Evolutionary conservation across 2,113 vertebrate genomes (phyloP), one percentile per base, ranked within the genome.

Genomic region (Zosterops borbonicus): DNA sequence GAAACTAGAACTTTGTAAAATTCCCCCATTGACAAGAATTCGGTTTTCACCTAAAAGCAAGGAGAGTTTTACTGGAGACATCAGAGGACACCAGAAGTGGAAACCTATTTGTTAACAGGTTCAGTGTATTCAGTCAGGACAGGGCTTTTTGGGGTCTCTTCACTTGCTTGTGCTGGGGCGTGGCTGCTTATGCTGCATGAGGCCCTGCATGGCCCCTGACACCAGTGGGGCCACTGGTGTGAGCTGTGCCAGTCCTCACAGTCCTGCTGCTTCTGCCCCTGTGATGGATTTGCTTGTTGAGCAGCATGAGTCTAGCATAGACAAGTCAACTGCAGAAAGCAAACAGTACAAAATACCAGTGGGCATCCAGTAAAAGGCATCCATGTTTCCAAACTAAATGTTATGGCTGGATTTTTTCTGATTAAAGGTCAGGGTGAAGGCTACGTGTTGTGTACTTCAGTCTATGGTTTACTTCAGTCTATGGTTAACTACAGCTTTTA

Each of bases 211-310:
- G 22, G 33, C 5, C 56, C 63, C 62, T 55, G 85, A 25, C 29
- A 25, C 49, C 67, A 17, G 23, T 6, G 42, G 35, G n/a, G 22
- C 4, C 4, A 1, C 23, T 1, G 14, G 37, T 9, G 16, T n/a
- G 53, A 44, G 55, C 1, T 0, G 22, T 9, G 13, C 31, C 9
- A 14, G 25, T 23, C 42, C 24, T 59, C 55, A 29, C 20, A 10
- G 60, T 19, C 4, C 10, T 68, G 20, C 14, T 23, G 27, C 29
- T 67, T 62, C 83, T 39, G 65, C 64, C 56, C 9, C 37, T 1
- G 0, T 11, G 65, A 31, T 64, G 53, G 64, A 24, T n/a, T 9
- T 0, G 0, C 29, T 49, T 74, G 21, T 33, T 62, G 42, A 83
- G 35, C 59, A 39, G 18, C 31, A 1, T 3, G 29, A 55, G 42